A percentile compares a stretch with the other conserved stretches of the same genome.
Evolutionary conservation across 2,113 vertebrate genomes (phyloP).

Genomic region (Rhinichthys klamathensis): DNA sequence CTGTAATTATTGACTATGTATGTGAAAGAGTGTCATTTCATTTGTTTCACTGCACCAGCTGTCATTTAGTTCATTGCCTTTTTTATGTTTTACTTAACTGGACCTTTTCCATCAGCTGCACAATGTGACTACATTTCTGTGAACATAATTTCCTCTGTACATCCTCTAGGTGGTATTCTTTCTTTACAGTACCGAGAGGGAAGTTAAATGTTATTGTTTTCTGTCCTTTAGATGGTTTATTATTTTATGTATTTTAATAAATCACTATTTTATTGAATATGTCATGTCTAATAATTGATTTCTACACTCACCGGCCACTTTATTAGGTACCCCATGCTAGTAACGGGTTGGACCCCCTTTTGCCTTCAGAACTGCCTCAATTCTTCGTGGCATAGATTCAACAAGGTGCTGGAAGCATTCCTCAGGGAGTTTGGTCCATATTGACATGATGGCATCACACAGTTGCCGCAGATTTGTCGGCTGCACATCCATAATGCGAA

Average conservation of each 20-base stretch:
- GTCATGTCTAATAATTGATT: neutral
- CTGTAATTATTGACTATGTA: neutral
- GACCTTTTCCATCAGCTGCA: slow-evolving; percentile 7
- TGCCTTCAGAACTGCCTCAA: too few relatives aligned
- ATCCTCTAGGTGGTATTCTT: slow-evolving; percentile 34
- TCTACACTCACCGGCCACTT: too few relatives aligned
- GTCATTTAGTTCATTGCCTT: neutral
- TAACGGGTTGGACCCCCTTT: too few relatives aligned
- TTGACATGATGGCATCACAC: too few relatives aligned
- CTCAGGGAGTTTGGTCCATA: too few relatives aligned
- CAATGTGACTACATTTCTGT: slow-evolving; percentile 8
- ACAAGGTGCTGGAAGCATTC: too few relatives aligned
- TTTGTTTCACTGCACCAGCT: neutral
- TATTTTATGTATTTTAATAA: slow-evolving; percentile 35
- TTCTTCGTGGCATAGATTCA: too few relatives aligned
- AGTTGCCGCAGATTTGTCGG: too few relatives aligned
- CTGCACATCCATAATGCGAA: too few relatives aligned
- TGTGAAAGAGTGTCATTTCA: slow-evolving; percentile 1
- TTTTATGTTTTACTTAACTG: neutral
- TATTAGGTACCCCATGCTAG: too few relatives aligned
- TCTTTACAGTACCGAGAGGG: neutral
- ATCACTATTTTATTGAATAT: slow-evolving; percentile 8
- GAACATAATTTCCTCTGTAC: neutral
- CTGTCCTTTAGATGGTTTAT: slow-evolving; percentile 18
- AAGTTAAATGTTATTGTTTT: neutral